Percentiles rank a stretch among this genome's conserved stretches.
Evolutionary conservation across 2,113 vertebrate genomes (phyloP).

Genomic region (Rhinichthys klamathensis): DNA sequence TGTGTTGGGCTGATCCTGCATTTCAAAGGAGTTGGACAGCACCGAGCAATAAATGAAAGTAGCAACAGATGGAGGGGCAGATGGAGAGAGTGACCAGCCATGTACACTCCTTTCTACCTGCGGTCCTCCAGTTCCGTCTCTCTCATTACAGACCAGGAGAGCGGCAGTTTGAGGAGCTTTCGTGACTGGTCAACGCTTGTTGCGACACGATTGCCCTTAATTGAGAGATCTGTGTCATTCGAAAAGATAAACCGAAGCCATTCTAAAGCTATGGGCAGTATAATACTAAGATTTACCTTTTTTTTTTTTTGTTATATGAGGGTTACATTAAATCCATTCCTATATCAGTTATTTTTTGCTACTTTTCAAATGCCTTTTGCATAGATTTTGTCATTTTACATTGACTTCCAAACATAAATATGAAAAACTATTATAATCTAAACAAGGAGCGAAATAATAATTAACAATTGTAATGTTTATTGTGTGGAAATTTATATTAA

Average conservation of each 20-base stretch:
- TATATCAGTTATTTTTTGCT: neutral
- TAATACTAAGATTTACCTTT: neutral
- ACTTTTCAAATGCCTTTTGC: neutral
- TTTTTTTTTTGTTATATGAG: neutral
- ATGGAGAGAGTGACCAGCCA: constrained; percentile 78
- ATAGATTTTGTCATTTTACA: neutral
- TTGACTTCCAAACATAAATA: neutral
- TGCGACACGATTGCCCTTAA: constrained; percentile 25
- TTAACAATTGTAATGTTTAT: neutral
- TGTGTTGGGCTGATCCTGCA: constrained; percentile 47
- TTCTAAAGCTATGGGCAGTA: neutral
- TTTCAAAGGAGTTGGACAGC: constrained; percentile 53
- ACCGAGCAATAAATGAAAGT: constrained; percentile 70
- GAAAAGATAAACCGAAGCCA: neutral
- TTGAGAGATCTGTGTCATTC: constrained; percentile 40
- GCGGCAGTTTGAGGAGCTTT: constrained; percentile 27
- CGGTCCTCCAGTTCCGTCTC: constrained; percentile 57
- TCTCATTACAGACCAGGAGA: constrained; percentile 53
- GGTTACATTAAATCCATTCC: neutral
- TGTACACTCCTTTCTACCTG: constrained; percentile 78
- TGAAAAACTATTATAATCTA: neutral
- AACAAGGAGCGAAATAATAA: neutral
- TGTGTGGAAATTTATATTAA: neutral
- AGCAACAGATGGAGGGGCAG: constrained; percentile 80
- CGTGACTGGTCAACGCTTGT: constrained; percentile 19